Percentiles rank a stretch among this genome's conserved stretches.
These are phyloP conservation scores for Nymphalis urticae DNA, from an alignment of 2,888 invertebrate genomes.

Conservation along the genomic window DNA sequence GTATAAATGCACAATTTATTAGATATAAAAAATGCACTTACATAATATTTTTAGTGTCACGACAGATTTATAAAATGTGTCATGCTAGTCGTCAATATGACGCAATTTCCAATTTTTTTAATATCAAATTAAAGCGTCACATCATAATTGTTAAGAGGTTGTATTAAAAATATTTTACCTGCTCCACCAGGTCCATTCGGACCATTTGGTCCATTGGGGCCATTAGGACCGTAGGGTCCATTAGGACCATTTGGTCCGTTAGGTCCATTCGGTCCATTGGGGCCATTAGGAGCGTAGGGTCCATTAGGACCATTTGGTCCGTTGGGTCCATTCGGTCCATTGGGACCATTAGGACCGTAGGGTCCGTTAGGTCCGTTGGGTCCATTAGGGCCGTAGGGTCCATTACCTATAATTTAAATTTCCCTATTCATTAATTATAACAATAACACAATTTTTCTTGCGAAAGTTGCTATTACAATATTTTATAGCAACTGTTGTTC, in stretches of 20 bases:
- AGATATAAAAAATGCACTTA: too few species aligned
- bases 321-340: slow-evolving; percentile 40
- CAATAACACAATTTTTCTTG: too few species aligned
- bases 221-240: slow-evolving; percentile 52
- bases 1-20: too few species aligned
- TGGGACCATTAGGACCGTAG: slow-evolving; percentile 39
- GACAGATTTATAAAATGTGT: too few species aligned
- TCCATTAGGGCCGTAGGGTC: slow-evolving; percentile 34
- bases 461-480: too few species aligned
- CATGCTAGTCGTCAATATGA: too few species aligned
- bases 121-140: too few species aligned
- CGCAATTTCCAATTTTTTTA: too few species aligned
- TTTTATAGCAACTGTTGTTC: too few species aligned
- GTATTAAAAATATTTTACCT: not conserved
- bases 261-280: slow-evolving; percentile 47
- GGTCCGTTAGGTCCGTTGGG: slow-evolving; percentile 29
- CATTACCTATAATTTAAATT: slow-evolving; percentile 18
- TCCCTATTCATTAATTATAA: too few species aligned
- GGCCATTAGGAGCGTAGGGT: slow-evolving; percentile 43
- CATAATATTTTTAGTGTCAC: too few species aligned
- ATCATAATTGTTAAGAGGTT: too few species aligned
- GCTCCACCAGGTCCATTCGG: slow-evolving; percentile 36
- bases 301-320: slow-evolving; percentile 52
- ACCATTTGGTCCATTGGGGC: slow-evolving; percentile 44
- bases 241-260: slow-evolving; percentile 42